Conservation (phyloP, 2,797 vertebrate genomes). For the Hyperoplus immaculatus region DNA sequence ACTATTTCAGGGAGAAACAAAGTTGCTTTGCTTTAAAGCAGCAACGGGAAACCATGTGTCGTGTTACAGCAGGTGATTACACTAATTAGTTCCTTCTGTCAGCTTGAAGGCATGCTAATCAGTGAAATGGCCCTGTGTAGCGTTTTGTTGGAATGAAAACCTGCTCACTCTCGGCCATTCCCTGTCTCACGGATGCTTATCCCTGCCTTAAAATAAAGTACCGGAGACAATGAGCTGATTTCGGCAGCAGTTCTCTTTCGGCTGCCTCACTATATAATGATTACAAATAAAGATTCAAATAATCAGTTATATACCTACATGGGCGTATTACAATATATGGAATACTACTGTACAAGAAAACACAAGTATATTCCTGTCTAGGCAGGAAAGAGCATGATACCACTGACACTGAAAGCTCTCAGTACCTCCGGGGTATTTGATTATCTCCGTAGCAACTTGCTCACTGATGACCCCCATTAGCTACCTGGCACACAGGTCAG, state of each 20-base stretch:
- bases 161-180: slow-evolving; percentile 53
- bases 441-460: slow-evolving; percentile 75
- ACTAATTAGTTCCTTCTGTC: slow-evolving; percentile 79
- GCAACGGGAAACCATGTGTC: slow-evolving; percentile 50
- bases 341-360: background rate
- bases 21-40: slow-evolving; percentile 68
- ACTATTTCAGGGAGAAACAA: slow-evolving; percentile 65
- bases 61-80: slow-evolving; percentile 74
- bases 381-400: slow-evolving; percentile 66
- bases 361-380: slow-evolving; percentile 39
- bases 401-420: slow-evolving; percentile 63
- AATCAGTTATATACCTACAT: background rate
- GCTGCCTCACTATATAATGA: slow-evolving; percentile 24
- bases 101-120: slow-evolving; percentile 76
- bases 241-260: slow-evolving; percentile 8
- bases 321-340: background rate
- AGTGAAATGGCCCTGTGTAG: slow-evolving; percentile 61
- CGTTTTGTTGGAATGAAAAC: slow-evolving; percentile 64
- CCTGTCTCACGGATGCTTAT: slow-evolving; percentile 65
- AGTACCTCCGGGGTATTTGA: slow-evolving; percentile 71
- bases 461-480: slow-evolving; percentile 77
- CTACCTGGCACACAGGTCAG: slow-evolving; percentile 68
- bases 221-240: slow-evolving; percentile 27
- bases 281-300: slow-evolving; percentile 27
- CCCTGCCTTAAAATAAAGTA: slow-evolving; percentile 33